Percentiles rank a stretch among this genome's conserved stretches.
Evolutionary conservation across 2,797 vertebrate species (phyloP).

Genomic region (Darevskia nairensis): DNA sequence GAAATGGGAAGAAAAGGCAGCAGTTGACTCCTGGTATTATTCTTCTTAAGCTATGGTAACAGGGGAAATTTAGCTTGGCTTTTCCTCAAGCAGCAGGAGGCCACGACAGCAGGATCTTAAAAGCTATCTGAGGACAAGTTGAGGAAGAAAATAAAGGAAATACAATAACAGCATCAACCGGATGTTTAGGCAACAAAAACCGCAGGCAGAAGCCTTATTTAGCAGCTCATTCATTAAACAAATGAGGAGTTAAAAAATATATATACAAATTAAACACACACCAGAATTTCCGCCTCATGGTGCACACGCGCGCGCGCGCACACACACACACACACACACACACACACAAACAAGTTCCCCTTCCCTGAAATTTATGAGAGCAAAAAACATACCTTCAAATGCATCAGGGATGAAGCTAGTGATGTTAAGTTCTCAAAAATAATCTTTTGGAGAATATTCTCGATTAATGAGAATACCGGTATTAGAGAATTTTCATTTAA

Average conservation of each 20-base stretch:
- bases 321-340: too few relatives aligned
- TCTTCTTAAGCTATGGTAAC: conserved; percentile 50
- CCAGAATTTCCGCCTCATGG: not conserved
- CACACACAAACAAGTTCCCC: too few relatives aligned
- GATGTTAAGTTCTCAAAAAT: too few relatives aligned
- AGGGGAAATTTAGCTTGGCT: conserved; percentile 36
- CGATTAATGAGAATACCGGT: too few relatives aligned
- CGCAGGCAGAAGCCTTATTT: conserved; percentile 4
- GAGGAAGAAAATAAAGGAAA: not conserved
- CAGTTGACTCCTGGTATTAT: not conserved
- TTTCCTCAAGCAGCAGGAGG: conserved; percentile 53
- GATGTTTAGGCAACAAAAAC: conserved; percentile 1
- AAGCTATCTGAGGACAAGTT: conserved; percentile 38
- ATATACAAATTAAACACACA: not conserved
- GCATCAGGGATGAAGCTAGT: not conserved
- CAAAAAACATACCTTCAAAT: not conserved
- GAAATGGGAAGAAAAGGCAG: conserved; percentile 43
- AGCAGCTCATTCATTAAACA: conserved; percentile 22
- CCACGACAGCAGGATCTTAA: conserved; percentile 16
- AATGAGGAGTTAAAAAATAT: not conserved
- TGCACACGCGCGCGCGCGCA: too few relatives aligned
- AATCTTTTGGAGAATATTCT: too few relatives aligned
- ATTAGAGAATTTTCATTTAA: too few relatives aligned
- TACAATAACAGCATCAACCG: conserved; percentile 6
- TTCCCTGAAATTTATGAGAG: not conserved